Evolutionary conservation across 1,140 invertebrate genomes (phyloP), one percentile per base, ranked within the genome.

Genomic region (Oscheius sp.): DNA sequence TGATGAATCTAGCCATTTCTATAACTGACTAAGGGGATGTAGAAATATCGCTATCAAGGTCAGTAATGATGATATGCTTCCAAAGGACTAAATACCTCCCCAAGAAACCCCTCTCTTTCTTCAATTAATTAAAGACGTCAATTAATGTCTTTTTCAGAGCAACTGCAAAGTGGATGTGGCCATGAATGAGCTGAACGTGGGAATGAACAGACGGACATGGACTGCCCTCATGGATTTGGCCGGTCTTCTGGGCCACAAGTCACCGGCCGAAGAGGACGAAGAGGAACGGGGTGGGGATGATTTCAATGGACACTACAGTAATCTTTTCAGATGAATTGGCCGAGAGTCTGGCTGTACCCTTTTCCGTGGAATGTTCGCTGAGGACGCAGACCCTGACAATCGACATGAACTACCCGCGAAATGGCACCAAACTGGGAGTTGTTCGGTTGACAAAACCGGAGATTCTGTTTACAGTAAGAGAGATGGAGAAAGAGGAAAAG

Each of bases 141-240:
- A n/a, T n/a, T n/a, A n/a, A n/a, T n/a, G n/a, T n/a, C n/a, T n/a
- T 68, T 79, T 83, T 63, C 78, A 89, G 86, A 87, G 84, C 3
- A 87, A 88, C 72, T 84, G 87, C 32, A 87, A 86, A 71, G 85
- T 90, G n/a, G 87, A 88, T 65, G 90, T 97, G 3, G 91, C 95
- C 83, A 95, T 97, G 83, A 95, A 93, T 83, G 91, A 92, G 78
- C 85, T 97, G 49, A 93, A 95, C 82, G 87, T 95, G 34, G 90
- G 92, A 13, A 89, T 97, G 28, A 95, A 92, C 83, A 90, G 94
- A 20, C 84, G 95, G 82, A 93, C 93, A 28, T 97, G 93, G 94
- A 92, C 94, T 74, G 90, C 94, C 2, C 89, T 96, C 10, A 87
- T 96, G 13, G 93, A 97, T 85, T 95, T 97, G 84, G 92, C 96